Evolutionary conservation across 2,797 vertebrate species (phyloP).

Genomic region (Sarcoramphus papa): DNA sequence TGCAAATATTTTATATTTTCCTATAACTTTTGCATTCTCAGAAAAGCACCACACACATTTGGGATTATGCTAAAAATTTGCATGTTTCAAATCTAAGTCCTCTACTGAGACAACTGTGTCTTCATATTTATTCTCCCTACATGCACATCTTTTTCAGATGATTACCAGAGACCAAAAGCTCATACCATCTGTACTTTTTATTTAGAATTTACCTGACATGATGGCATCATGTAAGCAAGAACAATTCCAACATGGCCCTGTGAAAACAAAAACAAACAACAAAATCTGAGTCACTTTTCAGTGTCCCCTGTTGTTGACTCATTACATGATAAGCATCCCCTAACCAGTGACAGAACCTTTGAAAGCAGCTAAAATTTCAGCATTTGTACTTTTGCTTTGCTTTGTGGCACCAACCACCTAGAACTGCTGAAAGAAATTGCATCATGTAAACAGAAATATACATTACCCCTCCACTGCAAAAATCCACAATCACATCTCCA

Average conservation of each 20-base stretch:
- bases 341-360: background rate
- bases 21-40: background rate
- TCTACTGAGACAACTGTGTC: background rate
- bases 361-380: background rate
- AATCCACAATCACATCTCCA: conserved; percentile 89
- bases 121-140: background rate
- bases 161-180: background rate
- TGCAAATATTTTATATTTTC: background rate
- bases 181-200: background rate
- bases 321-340: background rate
- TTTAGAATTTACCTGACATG: conserved; percentile 84
- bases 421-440: background rate
- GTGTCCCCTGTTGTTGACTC: background rate
- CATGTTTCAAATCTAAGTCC: background rate
- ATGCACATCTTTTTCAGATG: background rate
- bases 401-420: background rate
- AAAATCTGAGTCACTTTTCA: conserved; percentile 9
- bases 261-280: conserved; percentile 41
- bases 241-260: conserved; percentile 97
- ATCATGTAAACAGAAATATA: background rate
- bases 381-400: background rate
- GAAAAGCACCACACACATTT: background rate
- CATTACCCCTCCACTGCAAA: conserved; percentile 97
- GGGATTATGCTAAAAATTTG: background rate
- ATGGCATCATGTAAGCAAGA: conserved; percentile 86